Evolutionary conservation across 2,113 vertebrate species (phyloP), one percentile per base, ranked within the genome.

Genomic region (Menidia beryllina): DNA sequence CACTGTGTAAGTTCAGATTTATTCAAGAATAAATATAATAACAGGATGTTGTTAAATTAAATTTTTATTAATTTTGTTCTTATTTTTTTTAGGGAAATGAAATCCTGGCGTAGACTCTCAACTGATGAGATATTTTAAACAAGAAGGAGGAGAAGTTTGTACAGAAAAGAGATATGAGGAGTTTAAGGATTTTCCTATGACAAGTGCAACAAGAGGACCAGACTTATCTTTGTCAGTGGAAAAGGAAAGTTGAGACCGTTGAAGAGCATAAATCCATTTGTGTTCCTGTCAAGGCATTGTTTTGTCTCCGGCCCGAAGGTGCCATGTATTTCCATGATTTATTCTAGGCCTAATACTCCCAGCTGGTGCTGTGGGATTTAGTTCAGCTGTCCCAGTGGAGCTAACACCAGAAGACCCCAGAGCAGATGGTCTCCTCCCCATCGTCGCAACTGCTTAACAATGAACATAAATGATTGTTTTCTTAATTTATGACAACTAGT

Each of bases 101-200:
- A 89, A 82, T 93, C 89, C 0, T 94, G 93, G 92, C 89, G 92
- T 66, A 77, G 85, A 25, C 85, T 93, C 27, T 63, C 86, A 14
- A 26, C 84, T 10, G 92, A 86, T 11, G 91, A 90, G 30, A 69
- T 51, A 0, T 0, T 85, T 7, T 92, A 75, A 79, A 61, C 15
- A 14, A 21, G 30, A 19, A 1, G 11, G 3, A 41, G n/a, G n/a
- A 4, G 14, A 17, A 9, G 14, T 45, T 19, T 1, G 27, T 45
- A 3, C 9, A 14, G 48, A n/a, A n/a, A n/a, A 27, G 6, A 9
- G n/a, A 23, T 53, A 6, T 38, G 50, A 13, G 1, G 1, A 0
- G 27, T 6, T 36, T 81, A 61, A 76, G 66, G 73, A 69, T 19
- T 7, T 25, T 27, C 23, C 48, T 14, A 34, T 11, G 17, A 10